A percentile compares a stretch with the other conserved stretches of the same genome.
Evolutionary conservation across 2,113 vertebrate genomes (phyloP).

Genomic region (Carettochelys insculpta): DNA sequence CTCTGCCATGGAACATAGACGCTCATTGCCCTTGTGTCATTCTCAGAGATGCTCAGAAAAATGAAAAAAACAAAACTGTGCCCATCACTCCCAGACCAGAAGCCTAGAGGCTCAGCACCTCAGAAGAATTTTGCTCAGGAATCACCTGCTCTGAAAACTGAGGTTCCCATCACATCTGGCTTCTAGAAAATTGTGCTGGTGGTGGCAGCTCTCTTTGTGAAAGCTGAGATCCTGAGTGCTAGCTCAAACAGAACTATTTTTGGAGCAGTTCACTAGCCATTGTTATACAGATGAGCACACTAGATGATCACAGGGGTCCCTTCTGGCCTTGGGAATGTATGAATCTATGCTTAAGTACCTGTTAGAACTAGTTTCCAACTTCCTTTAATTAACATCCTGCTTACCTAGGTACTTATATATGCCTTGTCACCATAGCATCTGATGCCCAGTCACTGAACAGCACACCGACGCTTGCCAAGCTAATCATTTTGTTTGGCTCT

Average conservation of each 20-base stretch:
- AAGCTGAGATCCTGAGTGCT: conserved; percentile 2
- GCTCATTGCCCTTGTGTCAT: conserved; percentile 25
- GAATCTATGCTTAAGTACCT: conserved; percentile 35
- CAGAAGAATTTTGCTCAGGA: conserved; percentile 52
- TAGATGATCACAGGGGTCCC: background rate
- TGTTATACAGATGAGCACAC: background rate
- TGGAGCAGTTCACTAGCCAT: background rate
- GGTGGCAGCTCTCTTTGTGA: conserved; percentile 61
- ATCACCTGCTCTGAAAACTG: conserved; percentile 36
- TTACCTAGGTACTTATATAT: conserved; percentile 67
- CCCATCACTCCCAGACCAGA: conserved; percentile 48
- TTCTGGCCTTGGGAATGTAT: background rate
- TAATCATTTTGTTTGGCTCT: conserved; percentile 72
- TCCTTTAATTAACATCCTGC: conserved; percentile 60
- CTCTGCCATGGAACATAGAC: conserved; percentile 27
- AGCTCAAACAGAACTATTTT: background rate
- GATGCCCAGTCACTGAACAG: conserved; percentile 13
- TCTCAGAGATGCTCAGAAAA: background rate
- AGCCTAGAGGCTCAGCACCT: conserved; percentile 54
- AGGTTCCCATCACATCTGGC: conserved; percentile 33
- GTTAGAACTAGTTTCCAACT: conserved; percentile 60
- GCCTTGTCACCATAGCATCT: conserved; percentile 40
- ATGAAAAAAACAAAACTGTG: conserved; percentile 40
- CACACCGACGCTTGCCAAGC: conserved; percentile 71
- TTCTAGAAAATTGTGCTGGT: conserved; percentile 49